phyloP scores from a whole-genome alignment of 2,797 vertebrate genomes.

The Rhincodon typus region DNA sequence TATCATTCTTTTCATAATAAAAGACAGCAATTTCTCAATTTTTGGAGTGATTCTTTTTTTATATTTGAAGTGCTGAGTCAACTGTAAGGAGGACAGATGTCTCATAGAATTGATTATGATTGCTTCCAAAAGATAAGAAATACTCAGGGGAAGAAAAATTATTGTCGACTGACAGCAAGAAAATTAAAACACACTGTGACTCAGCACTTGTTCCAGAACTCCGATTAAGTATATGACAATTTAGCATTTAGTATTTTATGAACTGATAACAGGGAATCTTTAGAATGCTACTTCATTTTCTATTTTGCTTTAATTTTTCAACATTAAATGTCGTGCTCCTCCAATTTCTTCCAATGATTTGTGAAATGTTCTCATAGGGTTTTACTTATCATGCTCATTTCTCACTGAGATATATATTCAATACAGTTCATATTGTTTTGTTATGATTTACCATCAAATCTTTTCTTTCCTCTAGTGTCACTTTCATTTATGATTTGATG shows the following conservation, averaged over 20 bases:
- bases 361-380: background rate
- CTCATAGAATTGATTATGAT: constrained; percentile 4
- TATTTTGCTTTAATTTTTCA: background rate
- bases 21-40: background rate
- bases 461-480: background rate
- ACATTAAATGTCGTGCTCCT: background rate
- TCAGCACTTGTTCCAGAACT: background rate
- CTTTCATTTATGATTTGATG: constrained; percentile 8
- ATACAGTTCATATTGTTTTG: background rate
- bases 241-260: background rate
- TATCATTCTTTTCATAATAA: background rate
- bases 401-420: background rate
- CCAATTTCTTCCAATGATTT: background rate
- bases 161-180: background rate
- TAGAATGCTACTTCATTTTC: background rate
- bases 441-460: background rate
- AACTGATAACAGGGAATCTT: background rate
- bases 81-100: background rate
- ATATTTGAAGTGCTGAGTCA: background rate
- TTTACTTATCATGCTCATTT: background rate
- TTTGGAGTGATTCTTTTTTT: background rate
- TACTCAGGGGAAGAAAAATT: background rate
- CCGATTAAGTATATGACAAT: background rate
- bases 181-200: background rate
- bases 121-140: background rate